Percentiles rank a stretch among this genome's conserved stretches.
These are phyloP conservation scores for Chaetura pelagica DNA, from an alignment of 2,113 vertebrate genomes.

Conservation along the genomic window DNA sequence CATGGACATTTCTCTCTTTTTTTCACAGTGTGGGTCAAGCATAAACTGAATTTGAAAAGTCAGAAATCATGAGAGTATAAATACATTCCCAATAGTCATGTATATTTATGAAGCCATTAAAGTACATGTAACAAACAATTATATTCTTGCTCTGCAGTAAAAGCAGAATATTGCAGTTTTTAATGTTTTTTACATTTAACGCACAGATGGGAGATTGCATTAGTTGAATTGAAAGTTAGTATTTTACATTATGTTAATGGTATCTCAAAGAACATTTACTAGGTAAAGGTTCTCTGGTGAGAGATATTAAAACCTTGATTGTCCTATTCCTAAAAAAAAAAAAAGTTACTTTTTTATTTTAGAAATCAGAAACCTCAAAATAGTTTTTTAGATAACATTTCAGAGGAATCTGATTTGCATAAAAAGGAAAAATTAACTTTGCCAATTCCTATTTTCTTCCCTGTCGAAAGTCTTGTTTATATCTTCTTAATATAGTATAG, in stretches of 20 bases:
- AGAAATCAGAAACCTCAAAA: not conserved
- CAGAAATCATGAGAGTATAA: not conserved
- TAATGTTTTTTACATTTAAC: not conserved
- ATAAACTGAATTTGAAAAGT: not conserved
- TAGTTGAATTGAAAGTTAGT: not conserved
- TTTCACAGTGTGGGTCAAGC: not conserved
- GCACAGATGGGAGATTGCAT: not conserved
- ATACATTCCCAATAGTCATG: not conserved
- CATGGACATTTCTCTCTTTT: not conserved
- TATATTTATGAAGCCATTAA: not conserved
- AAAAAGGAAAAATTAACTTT: not conserved
- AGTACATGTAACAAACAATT: not conserved
- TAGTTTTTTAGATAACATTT: not conserved
- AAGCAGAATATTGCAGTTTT: not conserved
- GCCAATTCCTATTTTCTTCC: not conserved
- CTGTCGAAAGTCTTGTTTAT: not conserved
- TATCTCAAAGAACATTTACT: not conserved
- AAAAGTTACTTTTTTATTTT: not conserved
- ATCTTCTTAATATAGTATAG: not conserved
- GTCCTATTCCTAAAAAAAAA: not conserved
- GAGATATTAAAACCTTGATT: not conserved
- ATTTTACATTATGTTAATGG: not conserved
- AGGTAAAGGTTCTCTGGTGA: not conserved
- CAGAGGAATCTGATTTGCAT: not conserved
- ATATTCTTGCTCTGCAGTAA: not conserved